Evolutionary conservation across 37 sponge, comb jelly and placozoan genomes (phyloP).

Genomic region (Hexactinellida sp.): DNA sequence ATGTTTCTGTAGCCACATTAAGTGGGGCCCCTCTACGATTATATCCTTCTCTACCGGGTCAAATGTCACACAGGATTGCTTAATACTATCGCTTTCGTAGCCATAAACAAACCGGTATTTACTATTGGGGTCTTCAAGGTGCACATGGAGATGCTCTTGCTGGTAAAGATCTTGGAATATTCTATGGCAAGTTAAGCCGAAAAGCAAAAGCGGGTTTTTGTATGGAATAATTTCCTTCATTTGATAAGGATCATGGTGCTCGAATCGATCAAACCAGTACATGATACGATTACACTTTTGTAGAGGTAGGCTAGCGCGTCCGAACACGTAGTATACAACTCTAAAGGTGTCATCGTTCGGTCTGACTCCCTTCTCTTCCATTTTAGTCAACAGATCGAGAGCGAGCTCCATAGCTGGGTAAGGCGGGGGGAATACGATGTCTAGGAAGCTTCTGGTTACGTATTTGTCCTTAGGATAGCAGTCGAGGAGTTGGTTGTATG

Average conservation of each 20-base stretch:
- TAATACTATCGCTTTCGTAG: neutral
- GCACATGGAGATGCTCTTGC: neutral
- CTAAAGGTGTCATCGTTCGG: constrained; percentile 53
- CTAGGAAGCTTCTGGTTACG: constrained; percentile 40
- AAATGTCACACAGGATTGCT: neutral
- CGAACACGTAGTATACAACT: constrained; percentile 51
- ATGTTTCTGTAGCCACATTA: constrained; percentile 54
- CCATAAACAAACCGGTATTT: neutral
- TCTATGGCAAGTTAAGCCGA: neutral
- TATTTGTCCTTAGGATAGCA: constrained; percentile 68
- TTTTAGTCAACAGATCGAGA: constrained; percentile 54
- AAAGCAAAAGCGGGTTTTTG: neutral
- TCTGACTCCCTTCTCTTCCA: constrained; percentile 75
- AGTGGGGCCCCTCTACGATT: constrained; percentile 55
- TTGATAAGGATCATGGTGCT: constrained; percentile 57
- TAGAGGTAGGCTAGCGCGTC: constrained; percentile 52
- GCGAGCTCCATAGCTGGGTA: constrained; percentile 71
- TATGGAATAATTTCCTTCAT: constrained; percentile 18
- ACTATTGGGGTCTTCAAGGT: neutral
- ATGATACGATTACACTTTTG: constrained; percentile 65
- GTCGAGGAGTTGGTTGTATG: constrained; percentile 65
- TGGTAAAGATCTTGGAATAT: neutral
- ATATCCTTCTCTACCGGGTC: neutral
- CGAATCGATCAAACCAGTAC: constrained; percentile 69
- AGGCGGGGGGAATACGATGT: constrained; percentile 74